A percentile compares a stretch with the other conserved stretches of the same genome.
Conservation (phyloP, 2,888 invertebrate species). For the Drosophila sordidula region DNA sequence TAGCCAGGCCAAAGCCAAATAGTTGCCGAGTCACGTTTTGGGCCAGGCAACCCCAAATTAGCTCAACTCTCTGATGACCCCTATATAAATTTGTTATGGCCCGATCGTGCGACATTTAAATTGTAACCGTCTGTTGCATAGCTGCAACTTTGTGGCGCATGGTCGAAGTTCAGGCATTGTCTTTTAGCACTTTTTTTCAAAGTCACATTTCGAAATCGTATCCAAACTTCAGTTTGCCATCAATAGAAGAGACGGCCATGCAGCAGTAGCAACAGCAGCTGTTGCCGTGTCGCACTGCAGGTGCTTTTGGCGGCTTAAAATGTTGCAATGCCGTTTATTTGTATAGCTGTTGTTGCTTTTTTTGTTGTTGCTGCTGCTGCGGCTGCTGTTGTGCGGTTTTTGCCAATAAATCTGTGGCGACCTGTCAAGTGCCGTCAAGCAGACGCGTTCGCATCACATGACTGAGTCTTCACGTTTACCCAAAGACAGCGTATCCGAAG, state of each 20-base stretch:
- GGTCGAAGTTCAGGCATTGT: conserved; percentile 59
- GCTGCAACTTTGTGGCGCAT: conserved; percentile 23
- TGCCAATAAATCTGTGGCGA: conserved; percentile 52
- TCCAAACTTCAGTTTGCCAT: conserved; percentile 56
- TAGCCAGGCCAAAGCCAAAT: conserved; percentile 63
- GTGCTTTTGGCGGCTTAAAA: conserved; percentile 54
- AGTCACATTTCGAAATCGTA: conserved; percentile 66
- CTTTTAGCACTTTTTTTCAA: conserved; percentile 51
- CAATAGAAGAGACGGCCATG: conserved; percentile 37
- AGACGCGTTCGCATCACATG: conserved; percentile 54
- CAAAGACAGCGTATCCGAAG: conserved; percentile 8
- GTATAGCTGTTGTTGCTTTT: conserved; percentile 23
- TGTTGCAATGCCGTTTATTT: conserved; percentile 68
- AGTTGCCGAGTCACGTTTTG: conserved; percentile 61
- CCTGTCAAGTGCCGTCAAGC: conserved; percentile 53
- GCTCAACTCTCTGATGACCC: conserved; percentile 60
- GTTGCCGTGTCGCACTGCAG: conserved; percentile 31
- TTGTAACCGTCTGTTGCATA: conserved; percentile 30
- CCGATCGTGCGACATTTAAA: conserved; percentile 70
- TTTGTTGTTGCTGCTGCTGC: conserved; percentile 23
- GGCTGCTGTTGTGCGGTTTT: conserved; percentile 54
- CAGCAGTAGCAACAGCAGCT: conserved; percentile 33
- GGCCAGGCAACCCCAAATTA: conserved; percentile 60
- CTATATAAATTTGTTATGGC: conserved; percentile 39
- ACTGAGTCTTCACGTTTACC: conserved; percentile 29